These are phyloP conservation scores for Callopanchax toddi DNA, from an alignment of 2,113 vertebrate species.

Conservation along the genomic window DNA sequence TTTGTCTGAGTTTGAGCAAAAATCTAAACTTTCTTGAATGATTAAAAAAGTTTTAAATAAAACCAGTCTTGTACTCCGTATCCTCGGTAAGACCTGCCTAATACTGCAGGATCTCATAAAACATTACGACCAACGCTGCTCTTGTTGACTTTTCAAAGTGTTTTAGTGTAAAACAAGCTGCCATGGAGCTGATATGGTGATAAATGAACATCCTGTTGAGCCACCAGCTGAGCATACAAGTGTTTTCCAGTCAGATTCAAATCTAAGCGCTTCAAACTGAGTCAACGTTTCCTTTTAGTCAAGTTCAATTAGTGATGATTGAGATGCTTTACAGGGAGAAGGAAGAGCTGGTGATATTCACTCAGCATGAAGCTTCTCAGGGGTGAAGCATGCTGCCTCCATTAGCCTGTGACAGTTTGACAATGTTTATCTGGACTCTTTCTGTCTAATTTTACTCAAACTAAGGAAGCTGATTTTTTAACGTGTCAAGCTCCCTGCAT, in stretches of 20 bases:
- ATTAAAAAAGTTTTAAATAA: too few relatives aligned
- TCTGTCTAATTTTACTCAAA: neutral
- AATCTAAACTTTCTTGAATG: too few relatives aligned
- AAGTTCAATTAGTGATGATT: constrained; percentile 23
- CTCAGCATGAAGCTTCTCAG: neutral
- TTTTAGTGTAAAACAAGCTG: neutral
- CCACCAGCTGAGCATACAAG: constrained; percentile 12
- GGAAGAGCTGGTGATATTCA: constrained; percentile 31
- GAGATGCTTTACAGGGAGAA: constrained; percentile 22
- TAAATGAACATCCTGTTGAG: constrained; percentile 24
- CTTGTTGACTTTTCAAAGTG: too few relatives aligned
- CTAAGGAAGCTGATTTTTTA: too few relatives aligned
- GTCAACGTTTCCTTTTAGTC: constrained; percentile 31
- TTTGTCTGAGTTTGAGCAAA: too few relatives aligned
- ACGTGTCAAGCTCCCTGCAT: too few relatives aligned
- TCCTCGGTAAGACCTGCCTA: too few relatives aligned
- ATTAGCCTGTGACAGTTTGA: neutral
- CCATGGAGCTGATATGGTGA: constrained; percentile 8
- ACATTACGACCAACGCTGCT: neutral
- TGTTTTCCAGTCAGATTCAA: constrained; percentile 30
- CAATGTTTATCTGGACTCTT: neutral
- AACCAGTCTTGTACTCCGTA: too few relatives aligned
- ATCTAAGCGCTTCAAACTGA: constrained; percentile 33
- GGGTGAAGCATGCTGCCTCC: constrained; percentile 4
- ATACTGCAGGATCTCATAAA: too few relatives aligned